Conservation (phyloP, 64 coral and sea anemone genomes). For the Dendronephthya gigantea region DNA sequence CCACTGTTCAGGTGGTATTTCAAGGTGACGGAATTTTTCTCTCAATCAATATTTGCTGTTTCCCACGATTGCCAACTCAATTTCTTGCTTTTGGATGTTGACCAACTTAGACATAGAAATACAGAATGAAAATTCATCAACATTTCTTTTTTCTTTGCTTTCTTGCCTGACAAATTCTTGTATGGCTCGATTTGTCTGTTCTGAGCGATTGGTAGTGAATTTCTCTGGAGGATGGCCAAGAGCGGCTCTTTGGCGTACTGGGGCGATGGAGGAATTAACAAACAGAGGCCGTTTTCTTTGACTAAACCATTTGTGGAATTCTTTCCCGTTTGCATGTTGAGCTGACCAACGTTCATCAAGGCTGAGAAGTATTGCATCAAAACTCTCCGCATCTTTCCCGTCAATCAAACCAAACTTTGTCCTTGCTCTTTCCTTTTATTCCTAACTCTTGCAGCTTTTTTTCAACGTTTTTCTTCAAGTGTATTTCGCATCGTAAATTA, state of each 20-base stretch:
- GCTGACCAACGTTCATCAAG: neutral
- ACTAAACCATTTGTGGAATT: neutral
- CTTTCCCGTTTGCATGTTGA: neutral
- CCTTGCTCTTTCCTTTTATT: no score
- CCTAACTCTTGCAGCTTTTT: neutral
- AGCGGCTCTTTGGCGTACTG: neutral
- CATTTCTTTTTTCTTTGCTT: neutral
- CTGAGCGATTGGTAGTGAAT: neutral
- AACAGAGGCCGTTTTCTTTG: neutral
- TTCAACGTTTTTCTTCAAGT: neutral
- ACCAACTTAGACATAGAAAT: neutral
- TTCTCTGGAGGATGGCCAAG: neutral
- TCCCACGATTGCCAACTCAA: neutral
- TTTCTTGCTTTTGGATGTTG: neutral
- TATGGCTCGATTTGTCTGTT: neutral
- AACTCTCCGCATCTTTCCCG: neutral
- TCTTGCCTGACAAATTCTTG: neutral
- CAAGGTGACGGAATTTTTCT: neutral
- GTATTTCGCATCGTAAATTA: neutral
- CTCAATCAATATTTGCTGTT: neutral
- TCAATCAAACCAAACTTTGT: neutral
- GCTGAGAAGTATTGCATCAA: neutral
- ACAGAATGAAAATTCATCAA: neutral
- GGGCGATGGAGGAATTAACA: neutral
- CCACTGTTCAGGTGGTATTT: neutral